These are phyloP conservation scores for Eupithecia exiguata DNA, from an alignment of 2,888 invertebrate species.

Conservation along the genomic window DNA sequence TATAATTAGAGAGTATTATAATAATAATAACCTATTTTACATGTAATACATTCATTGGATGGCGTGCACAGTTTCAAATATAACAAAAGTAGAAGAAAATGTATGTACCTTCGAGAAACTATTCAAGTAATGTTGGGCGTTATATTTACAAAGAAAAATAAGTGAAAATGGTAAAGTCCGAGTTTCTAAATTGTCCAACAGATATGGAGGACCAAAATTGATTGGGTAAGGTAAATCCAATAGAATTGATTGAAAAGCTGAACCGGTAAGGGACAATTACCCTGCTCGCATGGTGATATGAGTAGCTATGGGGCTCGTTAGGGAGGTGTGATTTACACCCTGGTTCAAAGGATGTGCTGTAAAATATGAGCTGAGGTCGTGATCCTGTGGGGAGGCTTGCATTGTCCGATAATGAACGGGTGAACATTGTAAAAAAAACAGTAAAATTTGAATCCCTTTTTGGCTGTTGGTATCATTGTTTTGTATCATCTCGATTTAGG, in stretches of 20 bases:
- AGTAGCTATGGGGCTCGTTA: constrained; percentile 33
- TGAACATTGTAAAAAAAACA: background rate
- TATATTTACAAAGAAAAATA: background rate
- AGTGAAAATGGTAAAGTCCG: background rate
- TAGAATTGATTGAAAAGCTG: constrained; percentile 17
- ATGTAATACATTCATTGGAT: too few relatives aligned
- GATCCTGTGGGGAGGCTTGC: constrained; percentile 1
- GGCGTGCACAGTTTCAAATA: background rate
- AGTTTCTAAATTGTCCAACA: background rate
- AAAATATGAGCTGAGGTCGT: constrained; percentile 4
- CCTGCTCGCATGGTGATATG: constrained; percentile 28
- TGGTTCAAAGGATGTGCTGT: constrained; percentile 11
- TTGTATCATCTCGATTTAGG: too few relatives aligned
- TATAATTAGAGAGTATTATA: too few relatives aligned
- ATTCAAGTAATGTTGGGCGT: background rate
- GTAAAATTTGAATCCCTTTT: too few relatives aligned
- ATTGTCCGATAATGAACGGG: background rate
- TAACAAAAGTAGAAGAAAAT: background rate
- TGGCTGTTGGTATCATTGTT: too few relatives aligned
- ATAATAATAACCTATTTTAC: too few relatives aligned
- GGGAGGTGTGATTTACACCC: constrained; percentile 26
- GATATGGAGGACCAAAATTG: background rate
- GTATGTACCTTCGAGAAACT: background rate
- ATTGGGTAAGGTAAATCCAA: constrained; percentile 7
- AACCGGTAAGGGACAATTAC: constrained; percentile 31